A percentile compares a stretch with the other conserved stretches of the same genome.
Conservation (phyloP, 2,888 invertebrate species). For the Nowickia ferox region DNA sequence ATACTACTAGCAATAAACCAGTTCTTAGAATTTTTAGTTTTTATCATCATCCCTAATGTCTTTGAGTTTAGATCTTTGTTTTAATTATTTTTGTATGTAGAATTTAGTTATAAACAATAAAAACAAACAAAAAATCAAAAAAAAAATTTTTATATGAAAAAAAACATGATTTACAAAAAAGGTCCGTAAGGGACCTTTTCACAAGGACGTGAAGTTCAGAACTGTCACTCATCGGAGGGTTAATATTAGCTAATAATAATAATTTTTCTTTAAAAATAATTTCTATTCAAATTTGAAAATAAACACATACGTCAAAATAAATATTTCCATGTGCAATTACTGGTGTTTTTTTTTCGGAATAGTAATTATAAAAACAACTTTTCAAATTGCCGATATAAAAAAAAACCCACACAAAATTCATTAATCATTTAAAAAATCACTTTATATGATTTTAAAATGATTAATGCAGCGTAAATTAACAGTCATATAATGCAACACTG, state of each 20-base stretch:
- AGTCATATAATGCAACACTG: background rate
- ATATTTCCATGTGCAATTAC: background rate
- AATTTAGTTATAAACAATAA: no score
- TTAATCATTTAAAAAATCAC: constrained; percentile 30
- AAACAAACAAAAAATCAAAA: no score
- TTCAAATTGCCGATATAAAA: background rate
- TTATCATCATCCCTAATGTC: no score
- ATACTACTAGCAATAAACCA: no score
- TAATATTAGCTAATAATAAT: background rate
- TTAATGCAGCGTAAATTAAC: background rate
- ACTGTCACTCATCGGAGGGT: no score
- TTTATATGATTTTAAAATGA: background rate
- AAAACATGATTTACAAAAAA: no score
- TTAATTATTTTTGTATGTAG: no score
- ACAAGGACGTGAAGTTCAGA: no score
- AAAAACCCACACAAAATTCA: constrained; percentile 32
- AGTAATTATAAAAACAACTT: background rate
- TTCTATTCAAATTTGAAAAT: background rate
- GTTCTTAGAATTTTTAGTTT: no score
- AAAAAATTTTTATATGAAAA: no score
- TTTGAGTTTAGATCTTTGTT: no score
- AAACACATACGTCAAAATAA: background rate
- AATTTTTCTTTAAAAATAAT: background rate
- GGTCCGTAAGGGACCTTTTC: no score
- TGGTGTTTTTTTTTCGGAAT: background rate